phyloP scores from a whole-genome alignment of 2,797 vertebrate genomes.

The Chiropotes sagulatus region DNA sequence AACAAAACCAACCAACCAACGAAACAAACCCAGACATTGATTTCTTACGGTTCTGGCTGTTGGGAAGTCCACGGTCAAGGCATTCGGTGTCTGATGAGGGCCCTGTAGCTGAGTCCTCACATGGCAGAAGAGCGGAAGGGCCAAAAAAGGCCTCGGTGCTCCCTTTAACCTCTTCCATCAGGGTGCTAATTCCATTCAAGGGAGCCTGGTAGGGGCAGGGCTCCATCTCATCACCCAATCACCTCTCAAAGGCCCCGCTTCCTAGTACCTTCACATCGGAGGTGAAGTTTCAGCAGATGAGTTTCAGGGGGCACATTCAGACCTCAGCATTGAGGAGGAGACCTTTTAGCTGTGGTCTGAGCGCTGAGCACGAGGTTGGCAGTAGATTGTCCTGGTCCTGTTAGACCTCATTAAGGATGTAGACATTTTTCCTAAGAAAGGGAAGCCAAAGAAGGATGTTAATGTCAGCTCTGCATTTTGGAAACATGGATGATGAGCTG shows the following conservation, averaged over 20 bases:
- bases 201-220: background rate
- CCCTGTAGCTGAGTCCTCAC: background rate
- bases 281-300: background rate
- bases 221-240: background rate
- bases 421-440: background rate
- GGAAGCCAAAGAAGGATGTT: background rate
- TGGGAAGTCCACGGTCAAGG: background rate
- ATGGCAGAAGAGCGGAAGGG: background rate
- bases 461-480: background rate
- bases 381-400: background rate
- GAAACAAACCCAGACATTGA: background rate
- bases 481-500: background rate
- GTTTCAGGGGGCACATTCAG: background rate
- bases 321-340: background rate
- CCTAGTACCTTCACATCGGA: background rate
- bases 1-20: background rate
- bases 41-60: background rate
- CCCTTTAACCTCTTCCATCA: background rate
- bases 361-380: background rate
- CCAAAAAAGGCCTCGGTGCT: no score
- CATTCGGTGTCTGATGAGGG: background rate
- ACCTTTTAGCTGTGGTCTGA: background rate
- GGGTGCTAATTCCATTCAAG: background rate
- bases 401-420: background rate
- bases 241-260: background rate